These are phyloP conservation scores for Xylota segnis DNA, from an alignment of 2,888 invertebrate genomes.

Conservation along the genomic window DNA sequence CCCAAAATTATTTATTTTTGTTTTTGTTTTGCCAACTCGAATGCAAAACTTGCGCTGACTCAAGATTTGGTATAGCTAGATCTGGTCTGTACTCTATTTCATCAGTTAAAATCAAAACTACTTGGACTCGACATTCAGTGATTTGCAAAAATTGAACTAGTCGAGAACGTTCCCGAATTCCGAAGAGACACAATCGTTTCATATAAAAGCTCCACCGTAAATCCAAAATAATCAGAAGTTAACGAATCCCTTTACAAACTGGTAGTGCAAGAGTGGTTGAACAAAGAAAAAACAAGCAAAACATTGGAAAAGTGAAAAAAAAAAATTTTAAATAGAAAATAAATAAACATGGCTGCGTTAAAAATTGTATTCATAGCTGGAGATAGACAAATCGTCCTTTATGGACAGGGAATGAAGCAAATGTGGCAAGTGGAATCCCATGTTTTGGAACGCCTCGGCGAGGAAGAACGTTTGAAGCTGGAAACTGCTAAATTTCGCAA, in stretches of 20 bases:
- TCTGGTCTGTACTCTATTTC: constrained; percentile 36
- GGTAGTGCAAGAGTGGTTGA: not conserved
- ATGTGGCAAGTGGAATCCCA: constrained; percentile 64
- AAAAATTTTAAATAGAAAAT: not conserved
- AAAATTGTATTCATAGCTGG: constrained; percentile 56
- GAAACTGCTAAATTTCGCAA: constrained; percentile 33
- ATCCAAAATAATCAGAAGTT: constrained; percentile 2
- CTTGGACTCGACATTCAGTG: constrained; percentile 55
- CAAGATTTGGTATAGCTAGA: not conserved
- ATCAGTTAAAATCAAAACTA: constrained; percentile 54
- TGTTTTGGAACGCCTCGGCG: constrained; percentile 60
- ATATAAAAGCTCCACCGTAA: constrained; percentile 42
- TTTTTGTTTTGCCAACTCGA: constrained; percentile 37
- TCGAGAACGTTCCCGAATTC: constrained; percentile 55
- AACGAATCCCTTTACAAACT: not conserved
- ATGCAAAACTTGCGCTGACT: constrained; percentile 41
- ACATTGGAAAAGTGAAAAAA: not conserved
- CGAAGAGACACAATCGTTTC: not conserved
- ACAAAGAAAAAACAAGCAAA: constrained; percentile 1
- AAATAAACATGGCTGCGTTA: constrained; percentile 45
- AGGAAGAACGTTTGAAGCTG: constrained; percentile 16
- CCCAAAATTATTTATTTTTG: constrained; percentile 4
- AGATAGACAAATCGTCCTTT: constrained; percentile 54
- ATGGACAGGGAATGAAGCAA: constrained; percentile 53
- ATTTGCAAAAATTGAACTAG: constrained; percentile 69